Evolutionary conservation across 2,888 invertebrate species (phyloP).

Genomic region (Dioctria rufipes): DNA sequence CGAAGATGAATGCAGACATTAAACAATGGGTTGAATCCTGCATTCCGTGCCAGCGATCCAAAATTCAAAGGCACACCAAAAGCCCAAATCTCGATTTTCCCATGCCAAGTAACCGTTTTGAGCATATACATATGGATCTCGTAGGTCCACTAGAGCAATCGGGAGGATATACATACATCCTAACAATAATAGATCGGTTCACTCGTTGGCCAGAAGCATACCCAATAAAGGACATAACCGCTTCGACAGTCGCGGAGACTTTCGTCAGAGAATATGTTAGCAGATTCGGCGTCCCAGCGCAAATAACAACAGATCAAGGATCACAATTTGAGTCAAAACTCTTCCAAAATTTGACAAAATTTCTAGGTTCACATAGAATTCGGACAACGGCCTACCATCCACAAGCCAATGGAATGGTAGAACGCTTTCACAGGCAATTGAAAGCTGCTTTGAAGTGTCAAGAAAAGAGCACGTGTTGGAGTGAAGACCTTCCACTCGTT

Average conservation of each 20-base stretch:
- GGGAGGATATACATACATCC: slow-evolving; percentile 48
- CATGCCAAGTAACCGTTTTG: slow-evolving; percentile 46
- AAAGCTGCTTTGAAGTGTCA: too few relatives aligned
- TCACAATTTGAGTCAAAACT: slow-evolving; percentile 61
- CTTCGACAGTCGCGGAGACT: slow-evolving; percentile 50
- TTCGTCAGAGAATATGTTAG: slow-evolving; percentile 56
- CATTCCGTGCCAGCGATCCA: slow-evolving; percentile 3
- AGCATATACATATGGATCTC: slow-evolving; percentile 63
- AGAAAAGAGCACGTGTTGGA: too few relatives aligned
- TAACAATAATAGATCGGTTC: slow-evolving; percentile 55
- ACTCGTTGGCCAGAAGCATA: slow-evolving; percentile 58
- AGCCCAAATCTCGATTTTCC: slow-evolving; percentile 48
- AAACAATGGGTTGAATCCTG: not conserved
- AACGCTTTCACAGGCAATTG: not conserved
- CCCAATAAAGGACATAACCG: slow-evolving; percentile 53
- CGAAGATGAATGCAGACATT: not conserved
- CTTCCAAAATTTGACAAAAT: slow-evolving; percentile 56
- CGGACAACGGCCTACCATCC: slow-evolving; percentile 14
- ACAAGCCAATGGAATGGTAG: slow-evolving; percentile 1
- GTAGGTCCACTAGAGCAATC: slow-evolving; percentile 64
- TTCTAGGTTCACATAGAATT: slow-evolving; percentile 32
- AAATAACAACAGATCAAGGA: slow-evolving; percentile 62
- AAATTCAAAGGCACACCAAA: not conserved
- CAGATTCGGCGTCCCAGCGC: slow-evolving; percentile 47
- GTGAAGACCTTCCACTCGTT: too few relatives aligned